phyloP scores from a whole-genome alignment of 2,113 vertebrate genomes.

The Xiphophorus hellerii region DNA sequence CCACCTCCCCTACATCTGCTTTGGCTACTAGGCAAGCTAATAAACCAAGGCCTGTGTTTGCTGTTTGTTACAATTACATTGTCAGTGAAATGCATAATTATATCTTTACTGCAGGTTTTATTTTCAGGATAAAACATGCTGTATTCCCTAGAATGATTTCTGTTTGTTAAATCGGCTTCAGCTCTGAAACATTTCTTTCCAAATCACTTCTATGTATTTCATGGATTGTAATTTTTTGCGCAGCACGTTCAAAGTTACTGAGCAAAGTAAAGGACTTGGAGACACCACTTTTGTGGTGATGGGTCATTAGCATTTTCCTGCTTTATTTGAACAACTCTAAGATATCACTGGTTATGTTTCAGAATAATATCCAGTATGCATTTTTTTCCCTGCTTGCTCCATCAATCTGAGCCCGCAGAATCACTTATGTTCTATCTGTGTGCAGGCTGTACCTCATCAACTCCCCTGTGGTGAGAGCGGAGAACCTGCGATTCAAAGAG shows the following conservation, averaged over 20 bases:
- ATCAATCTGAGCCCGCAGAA: no score
- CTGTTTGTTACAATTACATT: background rate
- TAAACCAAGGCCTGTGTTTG: background rate
- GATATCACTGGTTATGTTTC: background rate
- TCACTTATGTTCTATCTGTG: constrained; percentile 6
- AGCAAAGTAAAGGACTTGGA: background rate
- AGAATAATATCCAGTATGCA: no score
- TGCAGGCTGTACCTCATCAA: constrained; percentile 95
- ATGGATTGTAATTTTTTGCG: background rate
- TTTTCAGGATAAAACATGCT: background rate
- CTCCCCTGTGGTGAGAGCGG: constrained; percentile 95
- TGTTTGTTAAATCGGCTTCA: background rate
- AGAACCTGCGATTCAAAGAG: constrained; percentile 97
- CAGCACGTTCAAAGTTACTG: background rate
- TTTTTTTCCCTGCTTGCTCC: no score
- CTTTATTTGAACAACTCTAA: background rate
- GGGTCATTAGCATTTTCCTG: background rate
- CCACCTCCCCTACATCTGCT: background rate
- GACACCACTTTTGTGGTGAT: background rate
- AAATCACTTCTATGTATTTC: background rate
- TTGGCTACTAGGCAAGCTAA: background rate
- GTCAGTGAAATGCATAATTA: background rate
- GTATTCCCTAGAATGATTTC: background rate
- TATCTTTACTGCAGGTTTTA: background rate
- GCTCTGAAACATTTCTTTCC: background rate